Conservation (phyloP, 1,140 invertebrate genomes). For the Euura lappo region DNA sequence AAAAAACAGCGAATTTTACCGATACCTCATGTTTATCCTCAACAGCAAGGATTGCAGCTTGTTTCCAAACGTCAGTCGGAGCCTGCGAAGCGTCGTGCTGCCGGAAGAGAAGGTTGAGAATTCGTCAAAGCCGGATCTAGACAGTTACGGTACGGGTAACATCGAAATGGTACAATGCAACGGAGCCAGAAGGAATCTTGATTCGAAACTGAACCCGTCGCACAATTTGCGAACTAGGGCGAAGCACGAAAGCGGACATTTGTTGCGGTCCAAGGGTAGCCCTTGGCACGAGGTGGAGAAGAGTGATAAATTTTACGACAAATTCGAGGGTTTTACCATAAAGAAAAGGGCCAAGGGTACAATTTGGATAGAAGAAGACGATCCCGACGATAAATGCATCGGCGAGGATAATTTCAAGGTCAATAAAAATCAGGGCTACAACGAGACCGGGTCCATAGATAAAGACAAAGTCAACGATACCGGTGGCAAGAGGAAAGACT, state of each 20-base stretch:
- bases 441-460: constrained; percentile 13
- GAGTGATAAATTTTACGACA: constrained; percentile 51
- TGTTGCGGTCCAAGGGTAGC: constrained; percentile 55
- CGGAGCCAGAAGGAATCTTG: constrained; percentile 52
- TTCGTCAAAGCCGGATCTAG: constrained; percentile 42
- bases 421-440: constrained; percentile 26
- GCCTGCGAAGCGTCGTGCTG: constrained; percentile 43
- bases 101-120: constrained; percentile 44
- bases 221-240: constrained; percentile 56
- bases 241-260: constrained; percentile 56
- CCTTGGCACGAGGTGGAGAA: constrained; percentile 49
- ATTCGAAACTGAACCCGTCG: constrained; percentile 48
- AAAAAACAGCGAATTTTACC: not conserved
- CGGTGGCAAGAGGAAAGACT: not conserved
- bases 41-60: constrained; percentile 51
- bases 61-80: constrained; percentile 47
- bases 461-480: not conserved
- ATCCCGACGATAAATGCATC: constrained; percentile 39
- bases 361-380: constrained; percentile 56
- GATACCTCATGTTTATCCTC: constrained; percentile 19
- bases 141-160: constrained; percentile 42
- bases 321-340: constrained; percentile 54
- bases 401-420: constrained; percentile 25
- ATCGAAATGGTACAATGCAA: constrained; percentile 58
- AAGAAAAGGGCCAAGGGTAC: constrained; percentile 57